Conservation (phyloP, 2,113 vertebrate genomes). For the Triplophysa tibetana region DNA sequence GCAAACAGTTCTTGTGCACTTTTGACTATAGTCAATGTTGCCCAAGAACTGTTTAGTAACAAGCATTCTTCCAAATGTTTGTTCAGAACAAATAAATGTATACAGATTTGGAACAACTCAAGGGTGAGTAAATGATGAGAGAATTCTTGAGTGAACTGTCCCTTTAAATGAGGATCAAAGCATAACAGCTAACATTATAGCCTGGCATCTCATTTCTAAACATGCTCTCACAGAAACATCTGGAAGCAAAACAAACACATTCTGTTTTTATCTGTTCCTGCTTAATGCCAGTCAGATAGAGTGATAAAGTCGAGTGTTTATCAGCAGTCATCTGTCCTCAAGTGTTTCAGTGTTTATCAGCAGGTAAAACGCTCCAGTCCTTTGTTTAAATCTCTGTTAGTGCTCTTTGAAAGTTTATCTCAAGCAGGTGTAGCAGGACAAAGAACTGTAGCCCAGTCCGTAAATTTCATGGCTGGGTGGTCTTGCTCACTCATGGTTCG, state of each 20-base stretch:
- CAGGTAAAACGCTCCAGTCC: slow-evolving; percentile 27
- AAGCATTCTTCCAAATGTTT: too few relatives aligned
- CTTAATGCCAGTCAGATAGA: slow-evolving; percentile 28
- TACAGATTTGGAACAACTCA: too few relatives aligned
- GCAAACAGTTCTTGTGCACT: too few relatives aligned
- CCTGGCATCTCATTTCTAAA: slow-evolving; percentile 4
- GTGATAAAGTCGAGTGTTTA: slow-evolving; percentile 34
- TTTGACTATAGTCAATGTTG: too few relatives aligned
- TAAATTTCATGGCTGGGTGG: slow-evolving; percentile 39
- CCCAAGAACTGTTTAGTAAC: too few relatives aligned
- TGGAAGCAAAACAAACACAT: slow-evolving; percentile 18
- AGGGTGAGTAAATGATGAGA: too few relatives aligned
- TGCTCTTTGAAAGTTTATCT: slow-evolving; percentile 20
- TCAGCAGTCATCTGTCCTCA: background rate
- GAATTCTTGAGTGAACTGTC: too few relatives aligned
- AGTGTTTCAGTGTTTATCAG: slow-evolving; percentile 1
- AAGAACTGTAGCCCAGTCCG: slow-evolving; percentile 17
- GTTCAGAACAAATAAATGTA: too few relatives aligned
- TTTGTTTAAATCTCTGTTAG: slow-evolving; percentile 22
- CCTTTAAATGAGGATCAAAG: background rate
- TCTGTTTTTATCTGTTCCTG: slow-evolving; percentile 16
- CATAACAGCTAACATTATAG: background rate
- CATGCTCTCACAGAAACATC: slow-evolving; percentile 32
- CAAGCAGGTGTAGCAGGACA: slow-evolving; percentile 11
- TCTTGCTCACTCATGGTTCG: slow-evolving; percentile 39